Evolutionary conservation across 2,797 vertebrate genomes (phyloP).

Genomic region (Enteromius mattozi): DNA sequence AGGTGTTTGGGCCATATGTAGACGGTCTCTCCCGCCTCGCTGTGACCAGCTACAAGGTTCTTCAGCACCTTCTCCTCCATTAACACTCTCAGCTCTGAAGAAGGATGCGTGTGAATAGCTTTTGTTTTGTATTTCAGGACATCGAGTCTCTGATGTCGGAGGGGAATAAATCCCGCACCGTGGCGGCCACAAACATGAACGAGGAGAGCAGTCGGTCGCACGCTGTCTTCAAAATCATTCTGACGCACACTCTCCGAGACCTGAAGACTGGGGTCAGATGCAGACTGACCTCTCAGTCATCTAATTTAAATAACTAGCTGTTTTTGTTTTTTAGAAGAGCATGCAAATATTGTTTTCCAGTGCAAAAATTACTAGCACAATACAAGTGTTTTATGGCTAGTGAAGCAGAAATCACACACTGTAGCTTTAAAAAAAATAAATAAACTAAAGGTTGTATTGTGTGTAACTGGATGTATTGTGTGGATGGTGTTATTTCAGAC

Average conservation of each 20-base stretch:
- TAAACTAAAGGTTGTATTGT: background rate
- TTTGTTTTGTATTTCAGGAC: conserved; percentile 76
- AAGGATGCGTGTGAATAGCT: background rate
- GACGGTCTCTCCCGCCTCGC: conserved; percentile 96
- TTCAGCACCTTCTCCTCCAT: background rate
- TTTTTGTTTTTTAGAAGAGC: background rate
- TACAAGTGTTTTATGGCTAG: background rate
- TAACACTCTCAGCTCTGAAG: background rate
- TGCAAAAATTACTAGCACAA: background rate
- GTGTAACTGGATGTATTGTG: background rate
- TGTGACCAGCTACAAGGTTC: conserved; percentile 93
- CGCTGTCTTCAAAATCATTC: conserved; percentile 95
- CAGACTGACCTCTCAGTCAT: background rate
- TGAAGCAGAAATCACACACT: background rate
- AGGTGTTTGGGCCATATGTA: conserved; percentile 94
- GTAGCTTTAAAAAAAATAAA: background rate
- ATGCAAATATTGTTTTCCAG: background rate
- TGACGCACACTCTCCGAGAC: conserved; percentile 93
- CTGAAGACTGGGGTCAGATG: conserved; percentile 87
- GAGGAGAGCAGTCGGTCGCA: conserved; percentile 98
- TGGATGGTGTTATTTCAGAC: conserved; percentile 18
- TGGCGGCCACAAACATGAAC: conserved; percentile 98
- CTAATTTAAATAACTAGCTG: background rate
- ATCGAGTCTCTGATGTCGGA: conserved; percentile 97
- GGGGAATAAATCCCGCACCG: conserved; percentile 96